Base-by-base conservation (phyloP, 2,797 vertebrate genomes). In the Lophius americanus region DNA sequence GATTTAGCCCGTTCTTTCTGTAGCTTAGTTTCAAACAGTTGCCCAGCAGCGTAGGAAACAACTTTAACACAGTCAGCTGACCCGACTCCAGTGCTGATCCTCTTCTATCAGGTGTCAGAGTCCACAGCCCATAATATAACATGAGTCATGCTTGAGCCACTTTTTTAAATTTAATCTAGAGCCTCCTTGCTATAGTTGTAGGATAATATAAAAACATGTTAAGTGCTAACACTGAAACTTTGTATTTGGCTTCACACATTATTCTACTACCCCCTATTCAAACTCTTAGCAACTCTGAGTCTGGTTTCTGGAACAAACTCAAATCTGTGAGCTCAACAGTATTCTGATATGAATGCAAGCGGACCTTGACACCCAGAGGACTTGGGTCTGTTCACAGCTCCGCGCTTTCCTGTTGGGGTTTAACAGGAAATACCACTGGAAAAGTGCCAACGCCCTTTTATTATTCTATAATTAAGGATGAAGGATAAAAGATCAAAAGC, bases 401-500 rank as follows among this genome's bases (percentile, higher is more conserved):
- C 7, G 4, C 1, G 5, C 4, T 70, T 82, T 79, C 69, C 70
- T 69, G 59, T 58, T 49, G 12, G 42, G 3, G 3, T 14, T 3
- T 7, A 4, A 43, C 9, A 51, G 52, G 58, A 37, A 66, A 48
- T 14, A 7, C 6, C 11, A 1, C 2, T n/a, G 58, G 37, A 50
- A 54, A 37, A 39, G 12, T 38, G 4, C 4, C 3, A n/a, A 48
- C 10, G 11, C 7, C 9, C 42, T 23, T 23, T 23, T 23, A 23
- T 23, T 23, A 23, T 23, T 23, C 23, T 23, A 23, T 23, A 23
- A 23, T 23, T 23, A 23, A 23, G 2, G 23, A 23, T 23, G 33
- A 3, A 0, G 36, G 51, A n/a, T 7, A 0, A 8, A 33, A 6
- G 2, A 52, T 36, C 5, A 41, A 14, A 53, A 57, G 10, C 11